Evolutionary conservation across 2,797 vertebrate species (phyloP).

Genomic region (Cheirogaleus major): DNA sequence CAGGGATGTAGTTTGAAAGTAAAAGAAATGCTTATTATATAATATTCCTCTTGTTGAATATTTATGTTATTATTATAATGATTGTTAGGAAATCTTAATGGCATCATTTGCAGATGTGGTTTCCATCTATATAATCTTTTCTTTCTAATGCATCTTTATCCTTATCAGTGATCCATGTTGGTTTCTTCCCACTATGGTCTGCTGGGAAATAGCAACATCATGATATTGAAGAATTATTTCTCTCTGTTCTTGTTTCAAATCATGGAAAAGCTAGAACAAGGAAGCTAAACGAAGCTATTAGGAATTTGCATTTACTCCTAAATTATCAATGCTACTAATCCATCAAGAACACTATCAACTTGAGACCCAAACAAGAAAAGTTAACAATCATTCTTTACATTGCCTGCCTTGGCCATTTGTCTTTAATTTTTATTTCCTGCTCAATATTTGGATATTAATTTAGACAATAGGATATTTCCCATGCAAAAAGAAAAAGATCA

Average conservation of each 20-base stretch:
- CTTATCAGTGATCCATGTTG: background rate
- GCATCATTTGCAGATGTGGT: slow-evolving; percentile 11
- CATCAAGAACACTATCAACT: background rate
- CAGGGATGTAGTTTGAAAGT: slow-evolving; percentile 54
- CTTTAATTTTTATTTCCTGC: slow-evolving; percentile 72
- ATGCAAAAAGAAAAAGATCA: slow-evolving; percentile 35
- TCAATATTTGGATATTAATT: slow-evolving; percentile 72
- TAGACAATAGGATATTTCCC: slow-evolving; percentile 58
- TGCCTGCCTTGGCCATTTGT: slow-evolving; percentile 25
- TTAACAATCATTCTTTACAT: slow-evolving; percentile 12
- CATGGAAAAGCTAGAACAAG: background rate
- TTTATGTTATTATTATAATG: background rate
- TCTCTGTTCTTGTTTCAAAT: slow-evolving; percentile 27
- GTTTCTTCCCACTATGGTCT: background rate
- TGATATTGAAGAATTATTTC: background rate
- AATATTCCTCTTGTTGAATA: slow-evolving; percentile 50
- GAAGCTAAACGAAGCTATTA: background rate
- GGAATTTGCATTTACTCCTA: background rate
- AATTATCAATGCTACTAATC: background rate
- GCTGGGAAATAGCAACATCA: background rate
- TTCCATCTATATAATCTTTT: slow-evolving; percentile 14
- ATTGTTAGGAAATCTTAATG: slow-evolving; percentile 33
- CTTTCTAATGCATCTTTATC: background rate
- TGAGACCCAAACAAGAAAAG: background rate
- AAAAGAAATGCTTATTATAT: slow-evolving; percentile 13